Evolutionary conservation across 64 coral and sea anemone genomes (phyloP).

Genomic region (Platygyra sinensis): DNA sequence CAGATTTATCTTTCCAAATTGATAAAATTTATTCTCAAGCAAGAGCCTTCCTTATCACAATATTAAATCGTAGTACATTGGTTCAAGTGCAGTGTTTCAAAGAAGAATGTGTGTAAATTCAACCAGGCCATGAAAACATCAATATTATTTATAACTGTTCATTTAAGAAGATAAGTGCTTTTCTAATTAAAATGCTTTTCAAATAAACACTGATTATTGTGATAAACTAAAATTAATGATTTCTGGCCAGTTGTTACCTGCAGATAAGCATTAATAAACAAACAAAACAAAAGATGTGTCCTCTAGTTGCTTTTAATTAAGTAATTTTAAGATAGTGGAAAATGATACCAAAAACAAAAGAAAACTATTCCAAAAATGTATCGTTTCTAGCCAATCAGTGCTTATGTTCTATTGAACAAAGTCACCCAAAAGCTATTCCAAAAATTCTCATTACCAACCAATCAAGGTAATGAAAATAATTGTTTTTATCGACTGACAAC

Average conservation of each 20-base stretch:
- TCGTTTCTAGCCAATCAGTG: not conserved
- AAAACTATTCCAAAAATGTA: conserved; percentile 27
- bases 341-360: not conserved
- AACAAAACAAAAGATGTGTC: conserved; percentile 16
- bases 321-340: not conserved
- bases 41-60: not conserved
- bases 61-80: not conserved
- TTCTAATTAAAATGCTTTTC: not conserved
- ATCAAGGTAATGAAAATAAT: not conserved
- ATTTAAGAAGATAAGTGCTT: not conserved
- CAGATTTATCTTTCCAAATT: too few species aligned
- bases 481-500: not conserved
- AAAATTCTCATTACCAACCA: conserved; percentile 7
- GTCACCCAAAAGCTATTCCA: not conserved
- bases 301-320: not conserved
- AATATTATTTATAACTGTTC: not conserved
- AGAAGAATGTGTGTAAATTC: not conserved
- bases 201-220: not conserved
- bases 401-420: not conserved
- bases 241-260: not conserved
- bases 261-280: not conserved
- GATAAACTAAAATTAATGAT: not conserved
- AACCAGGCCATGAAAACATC: not conserved
- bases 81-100: not conserved
- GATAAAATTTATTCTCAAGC: too few species aligned